These are phyloP conservation scores for Nasonovia ribisnigri DNA, from an alignment of 2,888 invertebrate genomes.

Conservation along the genomic window DNA sequence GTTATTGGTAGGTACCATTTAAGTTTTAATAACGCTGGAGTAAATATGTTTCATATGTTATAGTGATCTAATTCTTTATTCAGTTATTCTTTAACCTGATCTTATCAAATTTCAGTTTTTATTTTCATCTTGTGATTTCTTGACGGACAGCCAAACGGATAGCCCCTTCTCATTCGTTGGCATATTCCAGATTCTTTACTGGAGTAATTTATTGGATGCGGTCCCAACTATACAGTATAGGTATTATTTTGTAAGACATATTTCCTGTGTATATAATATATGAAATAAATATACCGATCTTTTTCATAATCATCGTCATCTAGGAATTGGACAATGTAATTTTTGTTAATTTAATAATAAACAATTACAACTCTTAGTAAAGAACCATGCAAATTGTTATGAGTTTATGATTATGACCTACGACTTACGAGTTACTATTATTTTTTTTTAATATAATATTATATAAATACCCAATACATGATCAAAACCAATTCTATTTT, in stretches of 20 bases:
- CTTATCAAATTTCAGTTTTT: conserved; percentile 13
- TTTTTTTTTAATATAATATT: background rate
- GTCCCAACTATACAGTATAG: background rate
- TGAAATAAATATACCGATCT: background rate
- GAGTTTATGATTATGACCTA: background rate
- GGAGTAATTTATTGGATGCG: background rate
- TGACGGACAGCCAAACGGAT: conserved; percentile 12
- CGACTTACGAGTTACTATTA: background rate
- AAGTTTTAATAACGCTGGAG: background rate
- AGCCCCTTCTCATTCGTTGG: background rate
- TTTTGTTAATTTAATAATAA: background rate
- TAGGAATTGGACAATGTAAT: background rate
- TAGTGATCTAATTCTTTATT: background rate
- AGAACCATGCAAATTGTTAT: background rate
- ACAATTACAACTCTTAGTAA: background rate
- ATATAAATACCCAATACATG: background rate
- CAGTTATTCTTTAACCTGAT: background rate
- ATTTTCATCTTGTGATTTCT: conserved; percentile 1
- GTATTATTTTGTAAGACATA: background rate
- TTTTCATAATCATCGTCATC: background rate
- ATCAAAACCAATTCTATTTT: background rate
- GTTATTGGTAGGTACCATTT: background rate
- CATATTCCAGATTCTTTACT: conserved; percentile 27
- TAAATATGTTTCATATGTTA: background rate
- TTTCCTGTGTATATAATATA: background rate